A percentile compares a stretch with the other conserved stretches of the same genome.
Conservation (phyloP, 2,113 vertebrate genomes). For the Corythornis madagascariensis region DNA sequence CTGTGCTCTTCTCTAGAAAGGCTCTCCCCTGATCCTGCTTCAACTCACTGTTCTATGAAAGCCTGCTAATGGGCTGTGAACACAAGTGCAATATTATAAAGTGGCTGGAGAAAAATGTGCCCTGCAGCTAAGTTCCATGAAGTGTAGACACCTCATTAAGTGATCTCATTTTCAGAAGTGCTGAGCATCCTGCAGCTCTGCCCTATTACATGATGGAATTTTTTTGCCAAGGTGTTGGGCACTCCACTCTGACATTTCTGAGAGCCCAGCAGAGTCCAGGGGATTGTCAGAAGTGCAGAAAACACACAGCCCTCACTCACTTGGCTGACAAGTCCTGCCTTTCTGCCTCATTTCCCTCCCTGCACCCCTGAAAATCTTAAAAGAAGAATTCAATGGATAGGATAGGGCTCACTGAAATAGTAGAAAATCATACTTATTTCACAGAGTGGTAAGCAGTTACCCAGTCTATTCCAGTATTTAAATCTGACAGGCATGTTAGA, state of each 20-base stretch:
- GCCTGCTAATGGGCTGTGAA: slow-evolving; percentile 6
- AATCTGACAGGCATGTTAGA: slow-evolving; percentile 17
- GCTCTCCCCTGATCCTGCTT: background rate
- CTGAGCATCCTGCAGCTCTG: slow-evolving; percentile 52
- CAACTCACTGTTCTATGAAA: background rate
- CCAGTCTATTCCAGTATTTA: slow-evolving; percentile 6
- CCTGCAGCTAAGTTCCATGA: slow-evolving; percentile 52
- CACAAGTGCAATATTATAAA: slow-evolving; percentile 4
- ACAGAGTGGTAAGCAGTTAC: slow-evolving; percentile 9
- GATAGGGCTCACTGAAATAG: background rate
- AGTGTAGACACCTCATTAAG: slow-evolving; percentile 53
- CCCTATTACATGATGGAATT: slow-evolving; percentile 2
- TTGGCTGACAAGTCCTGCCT: background rate
- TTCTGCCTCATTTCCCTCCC: background rate
- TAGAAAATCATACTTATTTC: background rate
- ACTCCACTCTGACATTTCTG: background rate
- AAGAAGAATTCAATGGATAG: background rate
- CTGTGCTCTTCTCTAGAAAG: background rate
- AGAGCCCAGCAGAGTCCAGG: background rate
- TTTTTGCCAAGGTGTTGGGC: background rate
- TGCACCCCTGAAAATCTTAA: background rate
- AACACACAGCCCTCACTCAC: background rate
- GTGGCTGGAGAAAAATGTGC: slow-evolving; percentile 56
- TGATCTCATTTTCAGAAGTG: slow-evolving; percentile 67
- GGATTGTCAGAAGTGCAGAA: background rate